phyloP scores from a whole-genome alignment of 2,113 vertebrate genomes.

The Callocephalon fimbriatum region DNA sequence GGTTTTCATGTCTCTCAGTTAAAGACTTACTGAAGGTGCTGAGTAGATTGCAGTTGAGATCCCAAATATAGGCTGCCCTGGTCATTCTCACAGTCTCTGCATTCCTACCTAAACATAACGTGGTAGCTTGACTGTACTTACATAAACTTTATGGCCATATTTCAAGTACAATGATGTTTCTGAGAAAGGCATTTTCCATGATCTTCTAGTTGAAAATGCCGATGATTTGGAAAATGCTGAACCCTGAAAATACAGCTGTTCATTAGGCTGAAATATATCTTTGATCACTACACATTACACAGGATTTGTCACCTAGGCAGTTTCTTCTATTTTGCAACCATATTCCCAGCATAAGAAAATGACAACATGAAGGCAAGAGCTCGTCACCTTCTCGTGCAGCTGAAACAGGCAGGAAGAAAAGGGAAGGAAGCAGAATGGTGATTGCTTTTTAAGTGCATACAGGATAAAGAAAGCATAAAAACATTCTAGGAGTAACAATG shows the following conservation, averaged over 20 bases:
- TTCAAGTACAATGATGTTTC: neutral
- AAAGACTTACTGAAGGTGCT: neutral
- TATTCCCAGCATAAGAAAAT: neutral
- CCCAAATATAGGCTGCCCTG: neutral
- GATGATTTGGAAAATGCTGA: neutral
- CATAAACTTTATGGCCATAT: neutral
- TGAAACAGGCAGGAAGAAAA: neutral
- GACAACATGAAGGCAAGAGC: neutral
- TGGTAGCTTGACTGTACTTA: neutral
- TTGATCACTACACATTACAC: neutral
- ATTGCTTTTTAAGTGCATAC: neutral
- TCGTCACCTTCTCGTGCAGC: neutral
- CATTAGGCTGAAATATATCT: neutral
- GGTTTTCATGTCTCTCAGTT: accelerated
- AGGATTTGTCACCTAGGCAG: neutral
- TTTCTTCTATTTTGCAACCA: neutral
- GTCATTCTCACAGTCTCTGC: neutral
- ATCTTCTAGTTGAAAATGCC: neutral
- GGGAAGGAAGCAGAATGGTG: neutral
- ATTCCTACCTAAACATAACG: neutral
- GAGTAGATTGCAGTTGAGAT: neutral
- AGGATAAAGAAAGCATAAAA: neutral
- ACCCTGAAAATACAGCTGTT: neutral
- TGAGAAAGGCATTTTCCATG: neutral
- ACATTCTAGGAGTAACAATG: neutral